Evolutionary conservation across 1,140 invertebrate genomes (phyloP), one percentile per base, ranked within the genome.

Genomic region (Calephelis nemesis): DNA sequence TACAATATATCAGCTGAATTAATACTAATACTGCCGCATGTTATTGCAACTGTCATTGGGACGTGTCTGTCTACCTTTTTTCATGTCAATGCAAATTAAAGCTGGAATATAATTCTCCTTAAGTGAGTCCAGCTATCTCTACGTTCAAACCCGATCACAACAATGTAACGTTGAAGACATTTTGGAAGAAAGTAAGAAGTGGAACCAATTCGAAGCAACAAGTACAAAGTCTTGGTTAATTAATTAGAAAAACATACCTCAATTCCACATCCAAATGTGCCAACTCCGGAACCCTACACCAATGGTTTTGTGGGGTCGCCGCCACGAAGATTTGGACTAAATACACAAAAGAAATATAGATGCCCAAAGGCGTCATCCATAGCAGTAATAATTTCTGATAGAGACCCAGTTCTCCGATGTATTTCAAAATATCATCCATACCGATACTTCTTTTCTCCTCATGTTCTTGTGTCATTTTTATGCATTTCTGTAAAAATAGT

Each of bases 321-420:
- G 94, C 91, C 87, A 95, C 94, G 83, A 96, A 95, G 73, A 96
- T 92, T 81, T 96, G 95, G 74, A 94, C 94, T 87, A 95, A 95
- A 72, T 94, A 94, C 54, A 95, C 93, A 77, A 95, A 95, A 1
- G 94, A 93, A 64, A 94, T 94, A n/a, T 95, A 94, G 4, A 95
- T 75, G 0, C 85, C 86, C 50, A 88, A 85, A 0, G 86, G 86
- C 45, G 81, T 47, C 87, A 90, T 88, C 10, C 94, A 90, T 3
- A 95, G 83, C 69, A 95, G 93, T 83, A 94, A 93, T 13, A 95
- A 74, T 47, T 95, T 89, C 88, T 96, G 95, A 81, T 96, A 96
- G 4, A 87, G 91, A 2, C 95, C 95, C 76, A 93, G 94, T 71
- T 95, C 94, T 4, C 95, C 95, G 11, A 95, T 86, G 71, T 94